Conservation (phyloP, 2,797 vertebrate species). For the Anisognathus igniventris region DNA sequence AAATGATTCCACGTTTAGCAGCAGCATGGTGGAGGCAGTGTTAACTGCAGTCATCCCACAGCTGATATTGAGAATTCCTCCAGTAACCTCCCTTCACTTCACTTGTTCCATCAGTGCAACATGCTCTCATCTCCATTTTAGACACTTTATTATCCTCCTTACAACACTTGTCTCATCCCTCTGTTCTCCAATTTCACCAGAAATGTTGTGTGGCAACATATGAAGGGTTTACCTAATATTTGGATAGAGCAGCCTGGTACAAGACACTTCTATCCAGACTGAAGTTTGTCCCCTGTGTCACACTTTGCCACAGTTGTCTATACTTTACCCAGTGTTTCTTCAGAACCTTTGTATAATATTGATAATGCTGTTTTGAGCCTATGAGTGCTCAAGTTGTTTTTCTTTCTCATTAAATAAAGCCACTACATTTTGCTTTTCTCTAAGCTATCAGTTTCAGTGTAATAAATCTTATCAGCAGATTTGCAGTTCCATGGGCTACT, state of each 20-base stretch:
- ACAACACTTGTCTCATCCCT: neutral
- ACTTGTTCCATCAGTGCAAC: neutral
- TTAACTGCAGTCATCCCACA: neutral
- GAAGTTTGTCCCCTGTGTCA: neutral
- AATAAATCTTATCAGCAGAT: neutral
- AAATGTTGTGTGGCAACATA: neutral
- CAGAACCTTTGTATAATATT: neutral
- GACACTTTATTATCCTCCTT: neutral
- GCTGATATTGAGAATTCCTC: conserved; percentile 43
- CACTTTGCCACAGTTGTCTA: neutral
- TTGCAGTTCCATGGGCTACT: neutral
- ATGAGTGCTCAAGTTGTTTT: neutral
- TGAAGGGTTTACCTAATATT: neutral
- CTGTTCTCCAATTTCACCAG: neutral
- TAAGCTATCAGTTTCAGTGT: neutral
- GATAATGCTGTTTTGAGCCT: neutral
- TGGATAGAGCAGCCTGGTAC: neutral
- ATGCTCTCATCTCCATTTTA: neutral
- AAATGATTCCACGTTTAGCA: neutral
- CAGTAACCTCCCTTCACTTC: conserved; percentile 36
- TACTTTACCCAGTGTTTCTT: neutral
- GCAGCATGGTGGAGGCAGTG: neutral
- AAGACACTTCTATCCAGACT: neutral
- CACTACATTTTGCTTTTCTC: neutral
- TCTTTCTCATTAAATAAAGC: neutral